A percentile compares a stretch with the other conserved stretches of the same genome.
These are phyloP conservation scores for Turritopsis rubra DNA, from an alignment of 30 jellyfish, hydroid and myxozoan genomes.

Conservation along the genomic window DNA sequence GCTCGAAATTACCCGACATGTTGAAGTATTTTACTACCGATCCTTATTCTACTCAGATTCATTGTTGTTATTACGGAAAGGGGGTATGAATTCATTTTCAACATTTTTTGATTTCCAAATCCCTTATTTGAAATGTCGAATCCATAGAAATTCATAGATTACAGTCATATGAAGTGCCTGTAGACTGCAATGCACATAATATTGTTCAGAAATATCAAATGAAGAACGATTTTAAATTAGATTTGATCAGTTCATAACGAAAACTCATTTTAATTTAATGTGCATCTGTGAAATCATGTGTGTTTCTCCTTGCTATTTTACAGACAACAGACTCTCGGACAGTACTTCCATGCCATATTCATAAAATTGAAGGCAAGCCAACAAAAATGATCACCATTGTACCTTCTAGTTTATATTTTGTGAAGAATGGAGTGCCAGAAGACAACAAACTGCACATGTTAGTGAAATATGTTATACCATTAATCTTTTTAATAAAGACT, in stretches of 20 bases:
- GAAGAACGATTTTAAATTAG: too few relatives aligned
- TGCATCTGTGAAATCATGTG: too few relatives aligned
- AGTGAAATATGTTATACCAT: background rate
- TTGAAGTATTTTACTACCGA: slow-evolving; percentile 35
- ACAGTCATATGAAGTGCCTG: too few relatives aligned
- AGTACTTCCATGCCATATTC: background rate
- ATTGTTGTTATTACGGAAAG: slow-evolving; percentile 39
- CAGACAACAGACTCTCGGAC: background rate
- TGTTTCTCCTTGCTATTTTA: too few relatives aligned
- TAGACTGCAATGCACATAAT: too few relatives aligned
- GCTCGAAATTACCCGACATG: slow-evolving; percentile 45
- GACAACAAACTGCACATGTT: background rate
- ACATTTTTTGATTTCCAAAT: background rate
- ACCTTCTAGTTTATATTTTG: slow-evolving; percentile 19
- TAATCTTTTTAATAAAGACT: too few relatives aligned
- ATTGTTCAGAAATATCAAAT: too few relatives aligned
- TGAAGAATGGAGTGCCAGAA: background rate
- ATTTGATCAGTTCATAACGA: background rate
- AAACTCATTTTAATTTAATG: background rate
- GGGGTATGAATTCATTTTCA: slow-evolving; percentile 24
- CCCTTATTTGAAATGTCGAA: background rate
- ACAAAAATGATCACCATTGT: slow-evolving; percentile 12
- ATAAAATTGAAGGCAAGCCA: background rate
- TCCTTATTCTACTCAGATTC: slow-evolving; percentile 37
- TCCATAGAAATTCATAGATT: background rate